Evolutionary conservation across 2,888 invertebrate genomes (phyloP), one percentile per base, ranked within the genome.

Genomic region (Spatulosminthurus flaviceps): DNA sequence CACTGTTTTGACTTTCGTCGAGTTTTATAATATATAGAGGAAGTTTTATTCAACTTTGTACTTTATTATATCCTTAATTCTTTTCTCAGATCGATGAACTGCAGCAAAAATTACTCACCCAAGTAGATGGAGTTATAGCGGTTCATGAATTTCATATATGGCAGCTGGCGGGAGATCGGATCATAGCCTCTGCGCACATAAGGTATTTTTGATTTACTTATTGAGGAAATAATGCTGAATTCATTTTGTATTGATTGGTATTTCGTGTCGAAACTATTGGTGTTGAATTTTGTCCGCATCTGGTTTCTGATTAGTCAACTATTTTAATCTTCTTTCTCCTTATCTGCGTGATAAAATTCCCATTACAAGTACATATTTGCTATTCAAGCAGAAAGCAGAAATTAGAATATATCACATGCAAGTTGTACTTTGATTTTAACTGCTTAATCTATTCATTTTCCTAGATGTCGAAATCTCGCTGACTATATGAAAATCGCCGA

Each of bases 81-180:
- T 86, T 81, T 60, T 88, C 26, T 2, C 24, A 93, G 91, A 94
- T 96, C 84, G 96, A 96, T 87, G 95, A 94, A 74, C 95, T 97
- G 86, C 94, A 96, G 87, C 91, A 94, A 86, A 92, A 95, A 82
- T 89, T 98, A 67, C 88, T 96, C 81, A 93, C 94, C 86, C 95
- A 95, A 87, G 94, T 98, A 29, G 96, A 97, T 86, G 98, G 98
- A 0, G 96, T 98, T 26, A 88, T 97, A 77, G 97, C 96, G 0
- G 96, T 98, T 0, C 98, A 98, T 87, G 98, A 98, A 88, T 97
- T 98, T 87, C 98, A 98, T 88, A 95, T 98, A 13, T 98, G 98
- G 98, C 98, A 98, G 89, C 89, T 98, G 85, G 83, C 84, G 5
- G 75, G 75, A 13, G 43, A 72, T 43, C 51, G 72, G 43, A 97